These are phyloP conservation scores for Heliocidaris erythrogramma DNA, from an alignment of 35 echinoderm and acorn worm species.

Conservation along the genomic window DNA sequence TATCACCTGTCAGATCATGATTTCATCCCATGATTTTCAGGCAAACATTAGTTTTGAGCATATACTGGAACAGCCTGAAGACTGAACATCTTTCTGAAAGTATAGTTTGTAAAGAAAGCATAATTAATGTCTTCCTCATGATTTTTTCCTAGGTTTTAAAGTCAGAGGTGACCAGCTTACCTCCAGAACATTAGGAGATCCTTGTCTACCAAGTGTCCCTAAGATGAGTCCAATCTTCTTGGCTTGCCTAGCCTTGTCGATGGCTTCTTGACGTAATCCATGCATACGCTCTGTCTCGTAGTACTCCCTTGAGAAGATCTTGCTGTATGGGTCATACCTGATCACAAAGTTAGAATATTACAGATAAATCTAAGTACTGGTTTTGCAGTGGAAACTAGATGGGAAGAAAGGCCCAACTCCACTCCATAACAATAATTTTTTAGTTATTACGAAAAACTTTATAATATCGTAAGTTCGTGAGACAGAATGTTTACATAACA, in stretches of 20 bases:
- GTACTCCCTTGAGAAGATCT: conserved; percentile 83
- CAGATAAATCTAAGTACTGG: neutral
- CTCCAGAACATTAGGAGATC: conserved; percentile 91
- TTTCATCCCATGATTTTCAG: too few species aligned
- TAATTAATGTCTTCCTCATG: too few species aligned
- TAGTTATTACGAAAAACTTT: too few species aligned
- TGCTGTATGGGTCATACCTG: conserved; percentile 98
- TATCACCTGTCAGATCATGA: too few species aligned
- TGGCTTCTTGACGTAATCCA: conserved; percentile 65
- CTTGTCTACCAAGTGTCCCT: conserved; percentile 90
- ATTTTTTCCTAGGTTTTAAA: too few species aligned
- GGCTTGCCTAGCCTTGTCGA: conserved; percentile 67
- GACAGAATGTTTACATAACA: too few species aligned
- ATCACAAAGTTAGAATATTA: neutral
- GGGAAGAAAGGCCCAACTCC: neutral
- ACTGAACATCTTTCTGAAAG: too few species aligned
- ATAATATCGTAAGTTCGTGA: too few species aligned
- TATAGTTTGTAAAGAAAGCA: too few species aligned
- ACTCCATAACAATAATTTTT: neutral
- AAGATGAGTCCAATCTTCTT: conserved; percentile 90
- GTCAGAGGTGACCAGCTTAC: conserved; percentile 39
- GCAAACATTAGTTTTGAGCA: too few species aligned
- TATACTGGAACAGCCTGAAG: too few species aligned
- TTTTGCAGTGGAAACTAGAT: neutral
- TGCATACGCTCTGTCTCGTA: conserved; percentile 92